Evolutionary conservation across 2,113 vertebrate species (phyloP).

Genomic region (Donacobius atricapilla): DNA sequence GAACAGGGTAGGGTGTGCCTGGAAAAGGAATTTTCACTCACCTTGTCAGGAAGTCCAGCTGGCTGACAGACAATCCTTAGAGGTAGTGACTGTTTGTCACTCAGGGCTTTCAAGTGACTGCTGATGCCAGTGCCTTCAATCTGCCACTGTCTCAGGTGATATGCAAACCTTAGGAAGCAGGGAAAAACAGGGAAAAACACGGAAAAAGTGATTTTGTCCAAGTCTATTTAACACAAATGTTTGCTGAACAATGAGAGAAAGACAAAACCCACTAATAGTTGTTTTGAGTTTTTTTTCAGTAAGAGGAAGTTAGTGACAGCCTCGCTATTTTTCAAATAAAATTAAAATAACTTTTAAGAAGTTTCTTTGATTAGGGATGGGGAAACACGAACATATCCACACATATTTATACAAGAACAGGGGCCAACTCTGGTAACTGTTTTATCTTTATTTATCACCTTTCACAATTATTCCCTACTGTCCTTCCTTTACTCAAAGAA

Average conservation of each 20-base stretch:
- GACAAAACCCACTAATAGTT: not conserved
- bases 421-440: not conserved
- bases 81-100: slow-evolving; percentile 95
- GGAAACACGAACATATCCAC: not conserved
- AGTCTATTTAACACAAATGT: not conserved
- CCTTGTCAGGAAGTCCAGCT: slow-evolving; percentile 97
- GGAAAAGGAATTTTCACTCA: slow-evolving; percentile 16
- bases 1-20: not conserved
- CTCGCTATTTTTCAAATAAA: not conserved
- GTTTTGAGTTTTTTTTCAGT: not conserved
- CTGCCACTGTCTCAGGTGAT: slow-evolving; percentile 98
- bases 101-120: slow-evolving; percentile 97
- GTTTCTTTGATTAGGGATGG: not conserved
- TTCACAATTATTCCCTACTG: not conserved
- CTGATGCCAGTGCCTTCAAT: slow-evolving; percentile 98
- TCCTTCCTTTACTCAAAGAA: not conserved
- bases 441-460: not conserved
- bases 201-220: not conserved
- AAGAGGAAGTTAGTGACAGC: not conserved
- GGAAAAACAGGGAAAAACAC: slow-evolving; percentile 24
- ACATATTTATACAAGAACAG: not conserved
- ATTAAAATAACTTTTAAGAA: not conserved
- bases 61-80: slow-evolving; percentile 97
- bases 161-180: slow-evolving; percentile 85
- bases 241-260: not conserved